Conservation (phyloP, 2,888 invertebrate genomes). For the Barypeithes pellucidus region DNA sequence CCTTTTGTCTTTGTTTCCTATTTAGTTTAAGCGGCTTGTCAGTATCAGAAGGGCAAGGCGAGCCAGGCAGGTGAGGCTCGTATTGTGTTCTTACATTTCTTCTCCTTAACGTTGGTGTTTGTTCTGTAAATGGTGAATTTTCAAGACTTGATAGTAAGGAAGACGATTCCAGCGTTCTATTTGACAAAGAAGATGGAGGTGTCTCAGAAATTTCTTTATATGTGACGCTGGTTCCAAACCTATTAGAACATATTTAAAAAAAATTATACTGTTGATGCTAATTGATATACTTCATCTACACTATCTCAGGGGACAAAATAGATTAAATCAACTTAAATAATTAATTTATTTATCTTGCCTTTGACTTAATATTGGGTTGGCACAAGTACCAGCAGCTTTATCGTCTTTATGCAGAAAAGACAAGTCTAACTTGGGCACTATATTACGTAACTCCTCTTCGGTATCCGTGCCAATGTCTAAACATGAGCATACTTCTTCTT, state of each 20-base stretch:
- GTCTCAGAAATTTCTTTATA: conserved; percentile 52
- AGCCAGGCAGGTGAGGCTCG: background rate
- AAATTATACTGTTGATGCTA: no score
- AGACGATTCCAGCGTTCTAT: conserved; percentile 44
- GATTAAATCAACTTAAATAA: conserved; percentile 14
- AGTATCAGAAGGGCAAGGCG: background rate
- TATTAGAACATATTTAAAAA: conserved; percentile 22
- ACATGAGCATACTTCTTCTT: conserved; percentile 21
- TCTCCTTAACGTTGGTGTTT: conserved; percentile 20
- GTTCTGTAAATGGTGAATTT: conserved; percentile 16
- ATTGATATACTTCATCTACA: no score
- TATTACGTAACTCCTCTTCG: conserved; percentile 42
- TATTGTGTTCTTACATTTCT: conserved; percentile 16
- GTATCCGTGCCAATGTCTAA: conserved; percentile 36
- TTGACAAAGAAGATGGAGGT: conserved; percentile 33
- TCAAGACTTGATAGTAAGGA: conserved; percentile 47
- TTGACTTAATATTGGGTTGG: conserved; percentile 39
- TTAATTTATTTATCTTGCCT: conserved; percentile 16
- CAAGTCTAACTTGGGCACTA: conserved; percentile 50
- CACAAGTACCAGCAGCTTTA: conserved; percentile 29
- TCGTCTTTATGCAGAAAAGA: conserved; percentile 37
- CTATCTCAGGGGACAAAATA: no score
- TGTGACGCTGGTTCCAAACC: conserved; percentile 44
- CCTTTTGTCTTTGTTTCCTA: background rate
- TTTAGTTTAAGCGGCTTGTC: background rate